Evolutionary conservation across 2,888 invertebrate genomes (phyloP).

Genomic region (Portevinia maculata): DNA sequence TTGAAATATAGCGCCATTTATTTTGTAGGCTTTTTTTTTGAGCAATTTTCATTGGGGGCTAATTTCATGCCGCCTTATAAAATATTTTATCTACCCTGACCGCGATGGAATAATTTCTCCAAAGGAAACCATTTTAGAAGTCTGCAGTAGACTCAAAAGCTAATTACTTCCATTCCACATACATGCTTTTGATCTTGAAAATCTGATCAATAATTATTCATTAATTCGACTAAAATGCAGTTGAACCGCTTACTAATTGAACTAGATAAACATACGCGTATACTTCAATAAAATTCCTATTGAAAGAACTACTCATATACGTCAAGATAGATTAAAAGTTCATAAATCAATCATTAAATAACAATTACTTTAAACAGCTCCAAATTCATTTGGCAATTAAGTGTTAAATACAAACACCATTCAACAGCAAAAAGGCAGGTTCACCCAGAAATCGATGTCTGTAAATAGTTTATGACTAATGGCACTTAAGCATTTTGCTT

Average conservation of each 20-base stretch:
- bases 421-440: neutral
- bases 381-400: no score
- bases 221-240: neutral
- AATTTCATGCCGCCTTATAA: no score
- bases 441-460: neutral
- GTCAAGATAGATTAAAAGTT: neutral
- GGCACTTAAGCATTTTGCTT: neutral
- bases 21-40: no score
- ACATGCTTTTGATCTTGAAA: neutral
- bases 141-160: no score
- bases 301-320: neutral
- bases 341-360: neutral
- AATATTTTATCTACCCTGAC: no score
- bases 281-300: neutral
- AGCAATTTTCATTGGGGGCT: no score
- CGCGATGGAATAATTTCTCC: no score
- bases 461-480: neutral
- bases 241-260: neutral
- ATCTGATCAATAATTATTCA: neutral
- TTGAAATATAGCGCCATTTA: no score
- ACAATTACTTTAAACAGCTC: no score
- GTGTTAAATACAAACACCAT: neutral
- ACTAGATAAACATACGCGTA: neutral
- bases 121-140: no score
- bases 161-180: no score